Base-by-base conservation (phyloP, 2,113 vertebrate species). In the Oryzias woworae region DNA sequence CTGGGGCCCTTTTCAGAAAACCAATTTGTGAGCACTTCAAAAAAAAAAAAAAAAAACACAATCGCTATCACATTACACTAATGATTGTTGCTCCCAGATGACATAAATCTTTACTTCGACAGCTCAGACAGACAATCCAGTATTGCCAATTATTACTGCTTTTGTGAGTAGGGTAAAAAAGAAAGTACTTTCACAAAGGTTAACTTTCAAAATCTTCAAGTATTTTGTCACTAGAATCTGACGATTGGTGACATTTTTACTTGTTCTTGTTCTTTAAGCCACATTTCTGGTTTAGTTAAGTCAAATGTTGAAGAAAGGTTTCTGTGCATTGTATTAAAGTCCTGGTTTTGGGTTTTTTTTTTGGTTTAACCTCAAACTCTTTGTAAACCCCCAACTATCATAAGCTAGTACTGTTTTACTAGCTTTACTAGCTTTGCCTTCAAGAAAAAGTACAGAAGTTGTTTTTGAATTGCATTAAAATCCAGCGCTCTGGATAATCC, bases 241-340 rank as follows among this genome's bases (percentile, higher is more conserved):
- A 4, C 5, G 5, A 26, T 5, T 26, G 26, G 26, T 26, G 66
- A 61, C 51, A 57, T 63, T 71, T 71, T 52, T 20, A 20, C 20
- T 20, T 20, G 20, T 26, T 26, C 26, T 26, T 5, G 5, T 26
- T 26, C 26, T 26, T 26, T 26, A 26, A 26, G 26, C 26, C 26
- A 26, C 26, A 26, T 5, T 5, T 36, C 31, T 36, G 1, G 31
- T 36, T 36, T 5, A 31, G 28, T 5, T 31, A 5, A 31, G 42
- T 56, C 8, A 50, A 20, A 23, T 44, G 46, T 51, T 58, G n/a
- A 13, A 2, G 13, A 10, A 3, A 14, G 14, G 14, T 46, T 46
- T n/a, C 16, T 46, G n/a, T 48, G 62, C 42, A n/a, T 66, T 16
- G 44, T 52, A 41, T 14, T 7, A 36, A 5, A 10, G 48, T 26